Percentiles rank a stretch among this genome's conserved stretches.
phyloP scores from a whole-genome alignment of 2,888 invertebrate species.

The Plebejus argus region DNA sequence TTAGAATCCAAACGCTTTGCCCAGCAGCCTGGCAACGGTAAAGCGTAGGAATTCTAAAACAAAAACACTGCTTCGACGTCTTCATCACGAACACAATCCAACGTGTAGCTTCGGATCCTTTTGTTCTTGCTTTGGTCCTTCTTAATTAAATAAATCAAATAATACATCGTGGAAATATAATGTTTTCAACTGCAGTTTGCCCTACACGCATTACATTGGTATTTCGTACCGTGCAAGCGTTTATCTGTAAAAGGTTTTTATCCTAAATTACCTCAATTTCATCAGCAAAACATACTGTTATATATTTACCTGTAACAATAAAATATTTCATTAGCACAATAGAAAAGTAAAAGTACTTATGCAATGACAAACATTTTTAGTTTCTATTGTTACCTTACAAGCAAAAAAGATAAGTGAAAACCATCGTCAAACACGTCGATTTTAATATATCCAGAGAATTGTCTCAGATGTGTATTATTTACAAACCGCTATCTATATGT shows the following conservation, averaged over 20 bases:
- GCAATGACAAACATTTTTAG: neutral
- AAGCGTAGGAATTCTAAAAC: constrained; percentile 98
- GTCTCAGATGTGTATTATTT: neutral
- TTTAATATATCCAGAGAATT: neutral
- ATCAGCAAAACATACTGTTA: neutral
- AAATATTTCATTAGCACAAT: neutral
- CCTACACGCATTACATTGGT: neutral
- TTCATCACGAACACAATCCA: constrained; percentile 41
- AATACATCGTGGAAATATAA: neutral
- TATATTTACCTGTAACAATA: neutral
- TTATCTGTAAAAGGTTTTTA: neutral
- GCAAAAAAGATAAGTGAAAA: neutral
- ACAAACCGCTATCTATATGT: constrained; percentile 1
- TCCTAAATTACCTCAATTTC: neutral
- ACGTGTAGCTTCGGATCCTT: neutral
- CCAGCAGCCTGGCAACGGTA: constrained; percentile 88
- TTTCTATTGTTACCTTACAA: neutral
- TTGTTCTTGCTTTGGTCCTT: constrained; percentile 20
- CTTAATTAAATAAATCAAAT: neutral
- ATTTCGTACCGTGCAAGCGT: neutral
- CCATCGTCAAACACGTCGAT: neutral
- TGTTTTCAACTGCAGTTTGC: neutral
- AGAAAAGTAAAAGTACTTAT: neutral
- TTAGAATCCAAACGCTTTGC: constrained; percentile 99
- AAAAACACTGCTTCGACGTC: constrained; percentile 66